These are phyloP conservation scores for Phyllopteryx taeniolatus DNA, from an alignment of 2,113 vertebrate species.

Conservation along the genomic window DNA sequence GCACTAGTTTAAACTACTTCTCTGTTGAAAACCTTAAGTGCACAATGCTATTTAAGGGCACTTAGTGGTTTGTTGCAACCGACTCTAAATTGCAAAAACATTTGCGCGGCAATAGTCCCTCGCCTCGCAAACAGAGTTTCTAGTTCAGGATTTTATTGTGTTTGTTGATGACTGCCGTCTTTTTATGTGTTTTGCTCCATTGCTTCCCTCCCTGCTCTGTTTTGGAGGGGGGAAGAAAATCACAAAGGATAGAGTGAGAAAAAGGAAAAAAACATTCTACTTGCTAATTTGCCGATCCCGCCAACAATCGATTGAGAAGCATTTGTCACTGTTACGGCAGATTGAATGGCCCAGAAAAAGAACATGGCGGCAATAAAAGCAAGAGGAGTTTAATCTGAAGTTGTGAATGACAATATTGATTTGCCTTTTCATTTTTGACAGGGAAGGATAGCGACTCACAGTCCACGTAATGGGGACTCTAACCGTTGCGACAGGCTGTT, in stretches of 20 bases:
- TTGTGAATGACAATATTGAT: slow-evolving; percentile 79
- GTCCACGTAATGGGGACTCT: slow-evolving; percentile 54
- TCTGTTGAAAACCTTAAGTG: slow-evolving; percentile 67
- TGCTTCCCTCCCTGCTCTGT: slow-evolving; percentile 63
- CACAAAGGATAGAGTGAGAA: slow-evolving; percentile 6
- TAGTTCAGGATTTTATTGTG: slow-evolving; percentile 73
- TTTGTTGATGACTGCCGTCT: slow-evolving; percentile 73
- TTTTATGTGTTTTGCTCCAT: slow-evolving; percentile 74
- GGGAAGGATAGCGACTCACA: slow-evolving; percentile 44
- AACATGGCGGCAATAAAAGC: slow-evolving; percentile 62
- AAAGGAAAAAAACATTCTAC: slow-evolving; percentile 48
- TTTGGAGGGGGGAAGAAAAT: slow-evolving; percentile 36
- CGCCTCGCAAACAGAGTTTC: slow-evolving; percentile 61
- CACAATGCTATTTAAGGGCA: slow-evolving; percentile 71
- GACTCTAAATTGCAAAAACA: slow-evolving; percentile 73
- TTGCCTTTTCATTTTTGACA: slow-evolving; percentile 66
- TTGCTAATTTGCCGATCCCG: slow-evolving; percentile 72
- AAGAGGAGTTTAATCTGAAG: slow-evolving; percentile 69
- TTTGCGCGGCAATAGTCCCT: slow-evolving; percentile 68
- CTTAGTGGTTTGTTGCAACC: slow-evolving; percentile 72
- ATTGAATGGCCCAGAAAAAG: slow-evolving; percentile 65
- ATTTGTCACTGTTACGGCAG: slow-evolving; percentile 63
- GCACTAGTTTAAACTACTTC: slow-evolving; percentile 54
- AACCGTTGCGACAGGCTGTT: slow-evolving; percentile 50
- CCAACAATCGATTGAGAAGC: slow-evolving; percentile 68